These are phyloP conservation scores for Scaptomyza hsui DNA, from an alignment of 1,140 invertebrate species.

Conservation along the genomic window DNA sequence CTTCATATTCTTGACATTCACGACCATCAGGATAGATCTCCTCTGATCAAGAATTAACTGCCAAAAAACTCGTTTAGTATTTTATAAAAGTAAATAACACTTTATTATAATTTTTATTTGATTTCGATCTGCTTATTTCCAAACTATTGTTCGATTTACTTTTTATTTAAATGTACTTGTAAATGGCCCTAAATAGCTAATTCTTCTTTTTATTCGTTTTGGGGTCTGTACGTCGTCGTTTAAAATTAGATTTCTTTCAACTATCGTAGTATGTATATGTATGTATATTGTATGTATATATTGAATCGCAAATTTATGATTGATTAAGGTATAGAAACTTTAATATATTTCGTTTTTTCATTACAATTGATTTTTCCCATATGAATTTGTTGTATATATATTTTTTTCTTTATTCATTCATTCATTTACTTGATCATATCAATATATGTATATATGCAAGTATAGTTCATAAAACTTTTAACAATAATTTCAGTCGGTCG, in stretches of 20 bases:
- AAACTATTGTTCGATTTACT: slow-evolving; percentile 61
- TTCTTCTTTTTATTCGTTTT: slow-evolving; percentile 13
- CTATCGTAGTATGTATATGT: slow-evolving; percentile 58
- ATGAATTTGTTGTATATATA: slow-evolving; percentile 72
- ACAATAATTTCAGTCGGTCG: slow-evolving; percentile 83
- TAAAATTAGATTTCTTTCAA: slow-evolving; percentile 61
- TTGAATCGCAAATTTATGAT: slow-evolving; percentile 77
- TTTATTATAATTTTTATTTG: slow-evolving; percentile 6
- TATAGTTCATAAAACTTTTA: slow-evolving; percentile 83
- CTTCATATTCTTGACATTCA: slow-evolving; percentile 19
- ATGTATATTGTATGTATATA: slow-evolving; percentile 50
- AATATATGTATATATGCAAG: slow-evolving; percentile 80
- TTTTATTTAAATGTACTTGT: slow-evolving; percentile 57
- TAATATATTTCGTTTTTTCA: slow-evolving; percentile 57
- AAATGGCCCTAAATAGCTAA: slow-evolving; percentile 63
- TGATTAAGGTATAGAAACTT: slow-evolving; percentile 76
- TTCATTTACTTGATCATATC: slow-evolving; percentile 79
- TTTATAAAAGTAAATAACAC: slow-evolving; percentile 63
- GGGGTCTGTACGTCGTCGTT: slow-evolving; percentile 15
- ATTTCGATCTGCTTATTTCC: slow-evolving; percentile 26
- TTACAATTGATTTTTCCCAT: slow-evolving; percentile 5
- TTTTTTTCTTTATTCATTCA: slow-evolving; percentile 57
- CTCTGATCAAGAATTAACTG: slow-evolving; percentile 28
- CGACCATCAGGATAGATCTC: slow-evolving; percentile 32
- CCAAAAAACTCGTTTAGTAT: slow-evolving; percentile 39